A percentile compares a stretch with the other conserved stretches of the same genome.
These are phyloP conservation scores for Ditylenchus weischeri DNA, from an alignment of 2,888 invertebrate genomes.

Conservation along the genomic window DNA sequence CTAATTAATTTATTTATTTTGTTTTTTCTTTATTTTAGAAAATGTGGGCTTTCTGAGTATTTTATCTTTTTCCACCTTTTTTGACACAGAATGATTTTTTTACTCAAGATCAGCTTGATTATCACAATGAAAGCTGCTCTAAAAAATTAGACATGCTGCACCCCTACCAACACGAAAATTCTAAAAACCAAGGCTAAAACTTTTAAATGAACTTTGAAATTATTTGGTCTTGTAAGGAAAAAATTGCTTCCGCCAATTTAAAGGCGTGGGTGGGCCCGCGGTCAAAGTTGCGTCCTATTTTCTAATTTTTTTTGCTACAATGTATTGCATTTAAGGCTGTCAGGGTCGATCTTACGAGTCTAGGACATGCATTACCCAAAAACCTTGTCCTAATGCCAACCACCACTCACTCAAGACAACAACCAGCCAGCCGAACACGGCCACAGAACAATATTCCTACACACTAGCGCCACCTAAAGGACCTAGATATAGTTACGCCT, in stretches of 20 bases:
- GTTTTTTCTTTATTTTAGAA: too few relatives aligned
- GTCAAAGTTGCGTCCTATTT: background rate
- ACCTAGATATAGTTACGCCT: slow-evolving; percentile 21
- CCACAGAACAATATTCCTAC: slow-evolving; percentile 13
- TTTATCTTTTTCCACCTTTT: too few relatives aligned
- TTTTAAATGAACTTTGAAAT: background rate
- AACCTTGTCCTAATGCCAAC: background rate
- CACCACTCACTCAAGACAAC: background rate
- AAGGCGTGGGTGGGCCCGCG: background rate
- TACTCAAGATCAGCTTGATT: too few relatives aligned
- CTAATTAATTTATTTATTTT: too few relatives aligned
- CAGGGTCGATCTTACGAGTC: slow-evolving; percentile 22
- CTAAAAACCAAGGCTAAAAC: background rate
- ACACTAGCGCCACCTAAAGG: slow-evolving; percentile 21
- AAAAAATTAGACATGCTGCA: too few relatives aligned
- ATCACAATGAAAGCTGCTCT: too few relatives aligned
- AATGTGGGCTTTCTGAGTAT: too few relatives aligned
- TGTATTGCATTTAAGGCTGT: background rate
- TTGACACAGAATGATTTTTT: too few relatives aligned
- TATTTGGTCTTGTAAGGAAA: background rate
- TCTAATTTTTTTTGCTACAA: background rate
- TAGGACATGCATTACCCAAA: slow-evolving; percentile 9
- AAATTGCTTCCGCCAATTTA: background rate
- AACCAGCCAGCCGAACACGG: slow-evolving; percentile 11
- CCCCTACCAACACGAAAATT: too few relatives aligned